phyloP scores from a whole-genome alignment of 2,113 vertebrate genomes.

The Candoia aspera region DNA sequence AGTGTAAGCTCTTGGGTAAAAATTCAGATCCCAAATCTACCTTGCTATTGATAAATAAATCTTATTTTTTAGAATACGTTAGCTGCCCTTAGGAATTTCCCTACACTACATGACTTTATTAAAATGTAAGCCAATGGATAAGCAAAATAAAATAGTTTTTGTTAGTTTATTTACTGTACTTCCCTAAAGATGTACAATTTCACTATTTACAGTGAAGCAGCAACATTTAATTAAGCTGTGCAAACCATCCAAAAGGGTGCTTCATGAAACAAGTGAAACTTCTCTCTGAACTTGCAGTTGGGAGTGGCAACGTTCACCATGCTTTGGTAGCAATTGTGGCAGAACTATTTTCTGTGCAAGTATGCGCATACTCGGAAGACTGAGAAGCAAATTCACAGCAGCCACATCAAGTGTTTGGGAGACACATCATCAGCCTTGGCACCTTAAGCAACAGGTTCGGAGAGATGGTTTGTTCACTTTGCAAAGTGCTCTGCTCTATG shows the following conservation, averaged over 20 bases:
- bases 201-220: not conserved
- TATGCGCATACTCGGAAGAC: not conserved
- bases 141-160: not conserved
- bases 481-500: not conserved
- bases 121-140: not conserved
- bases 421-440: not conserved
- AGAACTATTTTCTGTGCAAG: not conserved
- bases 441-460: not conserved
- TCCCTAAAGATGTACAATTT: not conserved
- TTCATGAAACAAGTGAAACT: not conserved
- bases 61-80: not conserved
- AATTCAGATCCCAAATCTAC: not conserved
- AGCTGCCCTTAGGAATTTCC: not conserved
- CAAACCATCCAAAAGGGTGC: not conserved
- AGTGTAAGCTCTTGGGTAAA: not conserved
- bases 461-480: not conserved
- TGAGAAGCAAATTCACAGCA: not conserved
- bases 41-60: not conserved
- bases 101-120: not conserved
- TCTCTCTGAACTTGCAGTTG: not conserved
- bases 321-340: not conserved
- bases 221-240: not conserved
- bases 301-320: not conserved
- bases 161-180: not conserved
- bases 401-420: not conserved